These are phyloP conservation scores for Trochalopteron elliotii DNA, from an alignment of 2,113 vertebrate genomes.

Conservation along the genomic window DNA sequence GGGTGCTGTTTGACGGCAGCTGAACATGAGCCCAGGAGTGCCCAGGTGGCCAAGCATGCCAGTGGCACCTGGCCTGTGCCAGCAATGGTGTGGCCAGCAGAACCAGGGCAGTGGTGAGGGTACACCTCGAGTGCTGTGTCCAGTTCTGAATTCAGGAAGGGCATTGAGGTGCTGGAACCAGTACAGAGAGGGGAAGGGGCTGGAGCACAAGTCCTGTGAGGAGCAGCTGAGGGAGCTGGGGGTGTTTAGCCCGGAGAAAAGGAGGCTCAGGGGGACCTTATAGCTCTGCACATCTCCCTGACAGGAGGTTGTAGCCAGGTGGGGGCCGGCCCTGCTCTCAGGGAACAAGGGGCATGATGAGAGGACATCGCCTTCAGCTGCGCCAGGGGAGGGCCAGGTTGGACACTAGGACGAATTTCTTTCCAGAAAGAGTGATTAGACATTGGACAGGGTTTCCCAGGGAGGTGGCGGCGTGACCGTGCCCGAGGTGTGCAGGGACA, in stretches of 20 bases:
- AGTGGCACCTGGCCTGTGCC: neutral
- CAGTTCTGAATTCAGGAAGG: neutral
- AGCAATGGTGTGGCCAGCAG: neutral
- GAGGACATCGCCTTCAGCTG: neutral
- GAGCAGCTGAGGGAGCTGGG: neutral
- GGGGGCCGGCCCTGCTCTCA: neutral
- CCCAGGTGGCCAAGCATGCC: neutral
- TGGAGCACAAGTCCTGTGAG: neutral
- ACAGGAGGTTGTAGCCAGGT: neutral
- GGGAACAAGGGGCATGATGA: neutral
- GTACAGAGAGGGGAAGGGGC: neutral
- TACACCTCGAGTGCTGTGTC: rapidly evolving
- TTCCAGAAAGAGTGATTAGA: neutral
- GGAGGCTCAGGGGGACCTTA: neutral
- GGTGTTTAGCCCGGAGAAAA: neutral
- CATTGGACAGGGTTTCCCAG: neutral
- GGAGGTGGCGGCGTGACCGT: rapidly evolving
- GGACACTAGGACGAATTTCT: neutral
- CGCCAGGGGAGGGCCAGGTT: rapidly evolving
- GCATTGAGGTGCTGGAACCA: rapidly evolving
- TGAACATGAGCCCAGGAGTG: neutral
- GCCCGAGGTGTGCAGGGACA: neutral
- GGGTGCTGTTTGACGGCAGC: rapidly evolving
- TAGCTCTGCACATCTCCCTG: neutral
- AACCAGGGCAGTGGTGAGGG: neutral